These are phyloP conservation scores for Marisa cornuarietis DNA, from an alignment of 1,140 invertebrate species.

Conservation along the genomic window DNA sequence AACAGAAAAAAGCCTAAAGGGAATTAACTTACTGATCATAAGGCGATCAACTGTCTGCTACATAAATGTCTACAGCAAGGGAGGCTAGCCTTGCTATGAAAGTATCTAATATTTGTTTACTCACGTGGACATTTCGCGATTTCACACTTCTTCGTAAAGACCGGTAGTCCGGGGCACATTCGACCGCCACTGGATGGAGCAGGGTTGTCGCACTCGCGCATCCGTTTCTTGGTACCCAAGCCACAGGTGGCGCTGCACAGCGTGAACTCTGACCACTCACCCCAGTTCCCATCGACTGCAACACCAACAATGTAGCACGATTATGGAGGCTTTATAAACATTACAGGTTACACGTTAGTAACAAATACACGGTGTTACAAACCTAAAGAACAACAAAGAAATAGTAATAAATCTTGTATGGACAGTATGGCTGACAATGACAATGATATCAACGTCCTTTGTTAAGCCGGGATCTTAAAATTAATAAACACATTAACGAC, in stretches of 20 bases:
- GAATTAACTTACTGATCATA: too few species aligned
- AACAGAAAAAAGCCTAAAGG: too few species aligned
- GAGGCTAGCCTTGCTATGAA: too few species aligned
- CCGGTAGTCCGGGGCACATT: conserved; percentile 72
- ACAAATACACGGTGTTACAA: neutral
- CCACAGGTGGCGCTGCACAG: conserved; percentile 52
- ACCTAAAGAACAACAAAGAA: neutral
- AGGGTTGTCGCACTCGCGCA: conserved; percentile 75
- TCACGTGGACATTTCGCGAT: conserved; percentile 46
- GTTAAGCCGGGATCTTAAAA: too few species aligned
- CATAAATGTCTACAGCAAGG: too few species aligned
- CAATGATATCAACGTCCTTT: too few species aligned
- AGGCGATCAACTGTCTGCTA: too few species aligned
- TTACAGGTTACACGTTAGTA: neutral
- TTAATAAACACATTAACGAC: too few species aligned
- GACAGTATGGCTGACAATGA: too few species aligned
- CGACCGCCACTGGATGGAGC: conserved; percentile 71
- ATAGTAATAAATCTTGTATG: too few species aligned
- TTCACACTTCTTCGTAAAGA: conserved; percentile 41
- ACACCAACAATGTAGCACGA: neutral
- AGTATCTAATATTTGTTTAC: neutral
- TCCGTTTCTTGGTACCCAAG: conserved; percentile 56
- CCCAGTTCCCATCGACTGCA: conserved; percentile 53
- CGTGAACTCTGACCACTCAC: conserved; percentile 49
- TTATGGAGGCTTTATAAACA: neutral